A percentile compares a stretch with the other conserved stretches of the same genome.
Evolutionary conservation across 2,797 vertebrate species (phyloP).

Genomic region (Sebastes kiyomatsui): DNA sequence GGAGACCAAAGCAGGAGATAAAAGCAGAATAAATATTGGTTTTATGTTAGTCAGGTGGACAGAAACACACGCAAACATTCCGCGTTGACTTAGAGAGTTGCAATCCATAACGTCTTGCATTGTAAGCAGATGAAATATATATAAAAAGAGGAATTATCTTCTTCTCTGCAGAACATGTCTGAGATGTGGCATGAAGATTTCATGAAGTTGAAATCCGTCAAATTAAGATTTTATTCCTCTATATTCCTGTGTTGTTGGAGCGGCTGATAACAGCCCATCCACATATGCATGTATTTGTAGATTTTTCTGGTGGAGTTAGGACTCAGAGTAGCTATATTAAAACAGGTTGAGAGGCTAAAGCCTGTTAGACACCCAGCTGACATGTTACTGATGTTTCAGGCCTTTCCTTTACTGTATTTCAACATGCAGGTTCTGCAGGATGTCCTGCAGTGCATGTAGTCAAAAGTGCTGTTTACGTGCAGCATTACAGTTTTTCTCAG

Average conservation of each 20-base stretch:
- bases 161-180: neutral
- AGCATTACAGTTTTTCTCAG: too few relatives aligned
- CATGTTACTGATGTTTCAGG: neutral
- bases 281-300: neutral
- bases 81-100: neutral
- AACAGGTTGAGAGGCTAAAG: too few relatives aligned
- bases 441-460: too few relatives aligned
- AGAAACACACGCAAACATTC: neutral
- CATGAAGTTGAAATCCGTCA: too few relatives aligned
- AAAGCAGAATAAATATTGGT: too few relatives aligned
- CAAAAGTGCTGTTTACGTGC: neutral
- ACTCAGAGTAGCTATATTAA: accelerated
- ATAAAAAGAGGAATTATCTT: neutral
- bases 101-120: neutral
- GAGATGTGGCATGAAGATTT: too few relatives aligned
- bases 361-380: neutral
- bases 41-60: neutral
- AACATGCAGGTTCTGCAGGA: too few relatives aligned
- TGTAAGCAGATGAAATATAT: neutral
- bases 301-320: neutral
- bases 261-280: neutral
- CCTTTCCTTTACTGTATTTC: too few relatives aligned
- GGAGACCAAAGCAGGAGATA: too few relatives aligned
- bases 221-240: too few relatives aligned
- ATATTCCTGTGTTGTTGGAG: neutral